phyloP scores from a whole-genome alignment of 2,113 vertebrate species.

The Apeltes quadracus region DNA sequence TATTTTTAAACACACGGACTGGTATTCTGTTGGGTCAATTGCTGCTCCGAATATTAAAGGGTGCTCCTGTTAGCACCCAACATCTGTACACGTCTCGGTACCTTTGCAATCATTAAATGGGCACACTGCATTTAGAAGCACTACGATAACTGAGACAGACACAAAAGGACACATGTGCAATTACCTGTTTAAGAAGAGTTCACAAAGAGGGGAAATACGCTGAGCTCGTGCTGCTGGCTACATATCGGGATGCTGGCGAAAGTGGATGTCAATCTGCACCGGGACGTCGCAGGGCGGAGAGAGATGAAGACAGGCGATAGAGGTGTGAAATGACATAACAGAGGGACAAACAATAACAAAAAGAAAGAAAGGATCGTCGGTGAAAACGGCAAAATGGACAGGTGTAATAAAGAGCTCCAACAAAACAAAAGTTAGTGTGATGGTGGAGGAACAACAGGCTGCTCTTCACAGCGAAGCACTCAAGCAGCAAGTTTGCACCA shows the following conservation, averaged over 20 bases:
- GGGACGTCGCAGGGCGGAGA: neutral
- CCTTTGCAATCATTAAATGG: neutral
- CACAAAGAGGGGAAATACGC: slow-evolving; percentile 37
- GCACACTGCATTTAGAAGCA: neutral
- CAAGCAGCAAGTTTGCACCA: slow-evolving; percentile 55
- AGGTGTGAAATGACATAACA: slow-evolving; percentile 1
- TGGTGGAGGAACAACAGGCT: slow-evolving; percentile 3
- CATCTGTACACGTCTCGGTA: slow-evolving; percentile 10
- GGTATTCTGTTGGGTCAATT: slow-evolving; percentile 27
- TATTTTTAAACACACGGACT: slow-evolving; percentile 32
- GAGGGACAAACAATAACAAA: slow-evolving; percentile 11
- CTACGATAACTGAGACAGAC: slow-evolving; percentile 9
- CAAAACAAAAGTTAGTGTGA: neutral
- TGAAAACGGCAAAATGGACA: slow-evolving; percentile 6
- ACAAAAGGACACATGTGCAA: slow-evolving; percentile 30
- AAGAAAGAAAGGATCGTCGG: slow-evolving; percentile 23
- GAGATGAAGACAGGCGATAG: slow-evolving; percentile 15
- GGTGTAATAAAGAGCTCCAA: slow-evolving; percentile 9
- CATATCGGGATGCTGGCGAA: slow-evolving; percentile 63
- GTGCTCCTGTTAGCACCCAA: slow-evolving; percentile 27
- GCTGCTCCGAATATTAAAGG: slow-evolving; percentile 32
- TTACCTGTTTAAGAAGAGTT: slow-evolving; percentile 73
- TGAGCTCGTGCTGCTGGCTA: slow-evolving; percentile 62
- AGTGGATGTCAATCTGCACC: slow-evolving; percentile 36
- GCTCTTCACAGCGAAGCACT: slow-evolving; percentile 26